A percentile compares a stretch with the other conserved stretches of the same genome.
Evolutionary conservation across 1,140 invertebrate genomes (phyloP).

Genomic region (Callitettix versicolor): DNA sequence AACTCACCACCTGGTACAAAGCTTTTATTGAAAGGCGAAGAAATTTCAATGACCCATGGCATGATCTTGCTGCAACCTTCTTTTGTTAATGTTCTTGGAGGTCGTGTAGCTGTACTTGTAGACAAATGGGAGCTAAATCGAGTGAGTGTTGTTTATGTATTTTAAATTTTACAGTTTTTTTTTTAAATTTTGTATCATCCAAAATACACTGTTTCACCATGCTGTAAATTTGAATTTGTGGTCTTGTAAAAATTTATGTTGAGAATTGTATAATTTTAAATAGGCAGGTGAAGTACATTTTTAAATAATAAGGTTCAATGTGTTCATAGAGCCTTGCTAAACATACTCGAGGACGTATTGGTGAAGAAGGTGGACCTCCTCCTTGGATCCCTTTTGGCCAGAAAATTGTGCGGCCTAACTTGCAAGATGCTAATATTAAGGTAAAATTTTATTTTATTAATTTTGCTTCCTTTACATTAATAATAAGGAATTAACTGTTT

Average conservation of each 20-base stretch:
- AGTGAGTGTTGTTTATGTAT: conserved; percentile 31
- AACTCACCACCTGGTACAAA: conserved; percentile 72
- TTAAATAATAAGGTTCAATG: no score
- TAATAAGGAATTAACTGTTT: conserved; percentile 36
- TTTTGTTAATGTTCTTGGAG: conserved; percentile 61
- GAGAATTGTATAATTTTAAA: no score
- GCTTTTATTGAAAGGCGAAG: conserved; percentile 41
- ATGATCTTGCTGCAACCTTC: conserved; percentile 57
- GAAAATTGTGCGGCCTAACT: conserved; percentile 47
- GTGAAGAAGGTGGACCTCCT: conserved; percentile 64
- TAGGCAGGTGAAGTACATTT: no score
- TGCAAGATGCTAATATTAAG: conserved; percentile 58
- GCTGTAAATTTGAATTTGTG: no score
- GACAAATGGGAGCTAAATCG: conserved; percentile 84
- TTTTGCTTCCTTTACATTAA: conserved; percentile 46
- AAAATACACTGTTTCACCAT: no score
- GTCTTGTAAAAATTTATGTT: no score
- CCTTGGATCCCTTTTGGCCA: conserved; percentile 86
- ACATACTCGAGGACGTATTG: conserved; percentile 45
- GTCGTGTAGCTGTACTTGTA: conserved; percentile 66
- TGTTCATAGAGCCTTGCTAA: conserved; percentile 52
- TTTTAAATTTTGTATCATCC: no score
- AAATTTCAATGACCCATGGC: conserved; percentile 47
- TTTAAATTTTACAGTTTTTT: no score
- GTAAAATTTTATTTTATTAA: no score